Base-by-base conservation (phyloP, 2,797 vertebrate species). In the Thunnus albacares region DNA sequence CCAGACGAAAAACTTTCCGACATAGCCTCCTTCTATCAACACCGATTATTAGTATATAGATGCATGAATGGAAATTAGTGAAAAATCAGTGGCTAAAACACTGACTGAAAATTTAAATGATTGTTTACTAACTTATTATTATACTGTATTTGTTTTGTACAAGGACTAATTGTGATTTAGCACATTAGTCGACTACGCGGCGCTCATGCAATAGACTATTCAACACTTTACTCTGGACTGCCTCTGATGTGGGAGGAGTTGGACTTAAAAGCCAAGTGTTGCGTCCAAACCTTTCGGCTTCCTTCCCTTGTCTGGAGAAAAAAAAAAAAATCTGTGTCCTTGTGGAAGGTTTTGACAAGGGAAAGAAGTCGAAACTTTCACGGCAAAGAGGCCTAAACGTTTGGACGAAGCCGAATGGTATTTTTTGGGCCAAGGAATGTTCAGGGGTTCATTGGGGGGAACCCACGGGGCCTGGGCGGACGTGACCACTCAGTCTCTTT, bases 181-280 rank as follows among this genome's bases (percentile, higher is more conserved):
- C 92, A 89, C 90, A 87, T 84, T 82, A 81, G 93, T 93, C 80
- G 7, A 92, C 94, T 93, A 93, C 89, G 92, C 89, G 89, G 91
- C 91, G 75, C 90, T 95, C 92, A 95, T 94, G 93, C 93, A 95
- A 94, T 95, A 94, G 92, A 93, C 87, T 88, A 92, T 64, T 89
- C 84, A 93, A 92, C 90, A 93, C 92, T 93, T 93, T 93, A 92
- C 90, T 91, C 88, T 89, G 92, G 87, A 93, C 88, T 86, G 90
- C 85, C 90, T 93, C 92, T 84, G 80, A 82, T 56, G 79, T 77
- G 83, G 81, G 91, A 88, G 90, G 89, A 86, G 89, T 92, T 93
- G 90, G 93, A 88, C 92, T 88, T 86, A 84, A 92, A 92, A 87
- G 70, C 86, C 86, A 71, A 80, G 70, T 11, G 88, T 83, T 88